These are phyloP conservation scores for Stegastes partitus DNA, from an alignment of 2,113 vertebrate genomes.

Conservation along the genomic window DNA sequence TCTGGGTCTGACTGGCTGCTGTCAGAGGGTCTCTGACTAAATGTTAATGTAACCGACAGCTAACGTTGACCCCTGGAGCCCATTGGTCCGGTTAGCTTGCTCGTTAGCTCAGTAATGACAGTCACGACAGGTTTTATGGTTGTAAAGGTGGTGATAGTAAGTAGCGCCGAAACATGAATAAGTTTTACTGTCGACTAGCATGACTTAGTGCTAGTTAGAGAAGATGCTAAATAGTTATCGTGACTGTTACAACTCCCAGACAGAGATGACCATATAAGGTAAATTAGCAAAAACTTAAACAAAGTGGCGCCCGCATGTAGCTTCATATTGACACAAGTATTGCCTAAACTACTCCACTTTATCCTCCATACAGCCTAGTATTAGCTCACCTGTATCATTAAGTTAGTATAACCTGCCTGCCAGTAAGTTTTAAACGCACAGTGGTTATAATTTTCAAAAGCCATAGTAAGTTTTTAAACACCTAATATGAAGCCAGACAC, in stretches of 20 bases:
- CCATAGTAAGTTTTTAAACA: too few species aligned
- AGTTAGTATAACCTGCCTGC: background rate
- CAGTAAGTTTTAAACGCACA: background rate
- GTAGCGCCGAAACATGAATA: background rate
- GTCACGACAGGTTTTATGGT: background rate
- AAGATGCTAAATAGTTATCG: background rate
- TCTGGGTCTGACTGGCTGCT: background rate
- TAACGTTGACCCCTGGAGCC: background rate
- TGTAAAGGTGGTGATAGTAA: background rate
- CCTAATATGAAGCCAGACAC: too few species aligned
- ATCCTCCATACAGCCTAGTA: too few species aligned
- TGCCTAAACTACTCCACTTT: too few species aligned
- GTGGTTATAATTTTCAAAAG: slow-evolving; percentile 2
- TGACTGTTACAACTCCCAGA: background rate
- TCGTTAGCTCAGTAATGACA: slow-evolving; percentile 17
- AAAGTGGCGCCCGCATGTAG: too few species aligned
- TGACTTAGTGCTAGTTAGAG: background rate
- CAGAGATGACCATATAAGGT: background rate
- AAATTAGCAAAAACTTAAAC: background rate
- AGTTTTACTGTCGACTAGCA: background rate
- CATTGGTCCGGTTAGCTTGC: slow-evolving; percentile 12
- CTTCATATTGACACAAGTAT: too few species aligned
- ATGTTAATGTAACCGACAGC: background rate
- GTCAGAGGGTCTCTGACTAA: background rate
- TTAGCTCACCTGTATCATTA: background rate